Base-by-base conservation (phyloP, 2,888 invertebrate species). In the Agriotes lineatus region DNA sequence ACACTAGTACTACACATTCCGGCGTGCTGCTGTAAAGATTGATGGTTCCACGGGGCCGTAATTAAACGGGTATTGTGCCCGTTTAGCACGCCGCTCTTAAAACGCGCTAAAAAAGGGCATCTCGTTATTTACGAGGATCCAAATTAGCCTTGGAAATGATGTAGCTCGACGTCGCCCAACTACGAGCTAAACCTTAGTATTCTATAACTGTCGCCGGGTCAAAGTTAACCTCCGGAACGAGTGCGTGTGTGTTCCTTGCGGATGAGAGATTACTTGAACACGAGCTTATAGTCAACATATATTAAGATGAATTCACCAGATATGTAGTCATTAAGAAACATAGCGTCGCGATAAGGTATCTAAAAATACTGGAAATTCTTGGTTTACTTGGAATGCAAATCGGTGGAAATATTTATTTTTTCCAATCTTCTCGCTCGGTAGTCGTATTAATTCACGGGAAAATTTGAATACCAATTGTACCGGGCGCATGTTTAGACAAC, bases 1-100 rank as follows among this genome's bases (percentile, higher is more conserved):
- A 33, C 62, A 42, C 52, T 62, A 50, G 33, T 33, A 52, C 25
- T 62, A 45, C 12, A 42, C 62, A 54, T 54, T 44, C 42, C 54
- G 25, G 22, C 7, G 22, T 37, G 45, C 22, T 60, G 60, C 45
- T n/a, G 48, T 35, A 5, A 58, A 60, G 60, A 48, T 48, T 60
- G 35, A 60, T 60, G 60, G 12, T 60, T 33, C 33, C 19, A 19
- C 52, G 25, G 16, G 35, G 25, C 50, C 18, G 35, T 52, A 33
- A 48, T 52, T 52, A 52, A 52, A 33, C 33, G 52, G 25, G 33
- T 52, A 18, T 52, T 52, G 52, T n/a, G 33, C 30, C 50, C 25
- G 14, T 50, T 50, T 45, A 45, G 19, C 19, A 45, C 14, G 42
- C 42, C 42, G 42, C 42, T 42, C 42, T 42, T 48, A 25, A 48